phyloP scores from a whole-genome alignment of 53 echinoderm and acorn worm species.

The Arbacia lixula region DNA sequence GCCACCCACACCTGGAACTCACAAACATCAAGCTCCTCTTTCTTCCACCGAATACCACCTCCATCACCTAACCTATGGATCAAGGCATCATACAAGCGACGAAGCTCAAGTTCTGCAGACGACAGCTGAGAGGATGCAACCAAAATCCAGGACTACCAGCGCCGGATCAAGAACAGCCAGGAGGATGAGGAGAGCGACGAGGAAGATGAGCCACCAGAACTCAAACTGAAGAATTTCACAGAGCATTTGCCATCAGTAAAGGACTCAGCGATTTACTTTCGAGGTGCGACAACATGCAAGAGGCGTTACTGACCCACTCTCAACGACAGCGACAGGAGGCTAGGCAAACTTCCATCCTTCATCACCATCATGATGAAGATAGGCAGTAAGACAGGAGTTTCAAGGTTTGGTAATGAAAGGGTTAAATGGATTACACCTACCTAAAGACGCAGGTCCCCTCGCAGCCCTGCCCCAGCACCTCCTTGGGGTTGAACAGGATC shows the following conservation, averaged over 20 bases:
- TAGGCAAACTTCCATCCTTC: neutral
- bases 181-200: neutral
- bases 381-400: no score
- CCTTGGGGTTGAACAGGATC: constrained; percentile 90
- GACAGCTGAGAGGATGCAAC: constrained; percentile 3
- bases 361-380: no score
- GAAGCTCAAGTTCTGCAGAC: constrained; percentile 46
- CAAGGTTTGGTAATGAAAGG: no score
- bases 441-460: constrained; percentile 97
- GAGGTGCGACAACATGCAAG: neutral
- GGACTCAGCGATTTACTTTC: neutral
- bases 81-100: constrained; percentile 64
- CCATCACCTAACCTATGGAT: constrained; percentile 56
- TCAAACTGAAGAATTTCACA: neutral
- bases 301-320: neutral
- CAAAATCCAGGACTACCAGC: neutral
- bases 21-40: constrained; percentile 48
- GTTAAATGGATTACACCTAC: no score
- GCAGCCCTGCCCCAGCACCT: constrained; percentile 92
- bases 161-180: neutral
- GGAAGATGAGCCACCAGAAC: neutral
- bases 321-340: neutral
- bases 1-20: constrained; percentile 32
- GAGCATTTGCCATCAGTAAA: neutral
- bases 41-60: constrained; percentile 56